phyloP scores from a whole-genome alignment of 2,797 vertebrate genomes.

The Sylvilagus floridanus region DNA sequence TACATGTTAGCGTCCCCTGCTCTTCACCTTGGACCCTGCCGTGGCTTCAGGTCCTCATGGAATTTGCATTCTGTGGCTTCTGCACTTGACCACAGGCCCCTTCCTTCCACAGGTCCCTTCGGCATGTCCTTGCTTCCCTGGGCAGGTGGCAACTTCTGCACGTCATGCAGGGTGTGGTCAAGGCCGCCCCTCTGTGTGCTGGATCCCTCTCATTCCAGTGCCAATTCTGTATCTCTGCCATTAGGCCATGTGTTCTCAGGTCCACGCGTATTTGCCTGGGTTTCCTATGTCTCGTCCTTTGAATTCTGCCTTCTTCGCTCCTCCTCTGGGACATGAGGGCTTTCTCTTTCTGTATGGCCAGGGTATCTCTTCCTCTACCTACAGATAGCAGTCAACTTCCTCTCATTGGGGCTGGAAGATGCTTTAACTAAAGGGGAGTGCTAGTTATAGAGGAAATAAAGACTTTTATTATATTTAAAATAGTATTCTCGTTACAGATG shows the following conservation, averaged over 20 bases:
- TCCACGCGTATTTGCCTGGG: not conserved
- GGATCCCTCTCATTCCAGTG: not conserved
- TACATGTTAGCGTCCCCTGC: not conserved
- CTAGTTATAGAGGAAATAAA: not conserved
- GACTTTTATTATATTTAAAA: not conserved
- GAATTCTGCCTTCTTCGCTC: not conserved
- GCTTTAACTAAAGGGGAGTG: not conserved
- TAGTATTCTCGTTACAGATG: not conserved
- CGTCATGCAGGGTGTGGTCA: accelerated
- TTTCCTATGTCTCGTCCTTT: not conserved
- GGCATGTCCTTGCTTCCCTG: not conserved
- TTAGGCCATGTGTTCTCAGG: not conserved
- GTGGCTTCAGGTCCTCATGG: not conserved
- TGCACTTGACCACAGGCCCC: not conserved
- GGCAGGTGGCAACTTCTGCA: not conserved
- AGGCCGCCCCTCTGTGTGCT: not conserved
- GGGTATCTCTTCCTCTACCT: not conserved
- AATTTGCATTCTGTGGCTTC: not conserved
- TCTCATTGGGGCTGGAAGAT: not conserved
- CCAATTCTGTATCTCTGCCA: not conserved
- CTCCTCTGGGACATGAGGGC: not conserved
- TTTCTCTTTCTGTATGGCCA: not conserved
- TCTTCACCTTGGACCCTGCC: too few species aligned
- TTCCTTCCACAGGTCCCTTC: not conserved
- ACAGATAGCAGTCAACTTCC: not conserved